Base-by-base conservation (phyloP, 2,888 invertebrate genomes). In the Epinotia ramella region DNA sequence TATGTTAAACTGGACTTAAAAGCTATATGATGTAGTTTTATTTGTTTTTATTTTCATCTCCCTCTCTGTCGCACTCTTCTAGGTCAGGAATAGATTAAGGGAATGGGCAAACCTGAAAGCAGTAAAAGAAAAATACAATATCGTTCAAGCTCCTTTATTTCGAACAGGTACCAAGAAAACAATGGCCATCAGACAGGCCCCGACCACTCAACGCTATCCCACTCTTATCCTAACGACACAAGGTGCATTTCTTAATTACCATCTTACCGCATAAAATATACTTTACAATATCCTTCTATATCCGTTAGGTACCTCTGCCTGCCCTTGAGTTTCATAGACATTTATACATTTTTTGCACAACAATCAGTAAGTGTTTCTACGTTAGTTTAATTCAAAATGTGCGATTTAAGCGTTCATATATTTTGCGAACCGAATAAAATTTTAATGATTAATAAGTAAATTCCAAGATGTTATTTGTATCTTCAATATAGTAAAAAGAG, bases 121-220 rank as follows among this genome's bases (percentile, higher is more conserved):
- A 16, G 20, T 3, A 57, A 77, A 66, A 24, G n/a, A 70, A 69
- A 63, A 77, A 66, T 46, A 73, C 44, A 75, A 66, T 76, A 77
- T 83, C 79, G 84, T 89, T 88, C 89, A 94, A 94, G 94, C 94
- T 92, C 90, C 89, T 94, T 94, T 93, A 94, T 92, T 94, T 88
- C 84, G 86, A 90, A 87, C 89, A 89, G 85, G 86, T 86, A 87
- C 86, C 83, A 82, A 68, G 75, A 80, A 76, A 78, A 78, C 67
- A 71, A 69, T 53, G 70, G 75, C 70, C 66, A 60, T 60, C 77
- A 74, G 44, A 59, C 66, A 67, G 53, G 83, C 83, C 82, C 81
- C 81, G 44, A 83, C 79, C 66, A 81, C 80, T 57, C 63, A 64
- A 64, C 78, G 79, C 77, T 67, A 78, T 80, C 75, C 49, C 70